Percentiles rank a stretch among this genome's conserved stretches.
Evolutionary conservation across 1,140 invertebrate species (phyloP).

Genomic region (Bombus turneri): DNA sequence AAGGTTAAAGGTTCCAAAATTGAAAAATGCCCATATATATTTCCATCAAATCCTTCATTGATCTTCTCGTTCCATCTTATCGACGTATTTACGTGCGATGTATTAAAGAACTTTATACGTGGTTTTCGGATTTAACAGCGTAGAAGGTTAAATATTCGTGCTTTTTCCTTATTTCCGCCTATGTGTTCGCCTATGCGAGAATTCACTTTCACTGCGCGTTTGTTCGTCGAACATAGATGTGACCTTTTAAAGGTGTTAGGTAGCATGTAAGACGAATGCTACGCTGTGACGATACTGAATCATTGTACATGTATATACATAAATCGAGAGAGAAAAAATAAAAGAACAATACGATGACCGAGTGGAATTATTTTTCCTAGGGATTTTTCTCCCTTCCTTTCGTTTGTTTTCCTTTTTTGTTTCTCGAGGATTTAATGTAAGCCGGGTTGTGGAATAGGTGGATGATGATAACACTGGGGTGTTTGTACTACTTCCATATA

Average conservation of each 20-base stretch:
- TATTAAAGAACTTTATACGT: too few species aligned
- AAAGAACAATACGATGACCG: slow-evolving; percentile 51
- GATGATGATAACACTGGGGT: background rate
- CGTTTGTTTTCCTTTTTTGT: background rate
- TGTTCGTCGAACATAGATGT: slow-evolving; percentile 11
- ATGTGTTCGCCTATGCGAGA: background rate
- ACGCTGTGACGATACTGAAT: slow-evolving; percentile 53
- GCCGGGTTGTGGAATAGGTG: background rate
- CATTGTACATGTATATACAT: slow-evolving; percentile 65
- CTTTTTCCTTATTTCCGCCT: background rate
- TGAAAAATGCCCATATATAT: background rate
- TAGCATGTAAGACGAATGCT: slow-evolving; percentile 57
- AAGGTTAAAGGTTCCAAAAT: background rate
- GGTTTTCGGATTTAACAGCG: background rate
- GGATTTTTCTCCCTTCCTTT: background rate
- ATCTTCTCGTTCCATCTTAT: background rate
- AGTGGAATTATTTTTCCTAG: slow-evolving; percentile 44
- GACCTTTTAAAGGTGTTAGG: slow-evolving; percentile 39
- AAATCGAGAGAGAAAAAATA: slow-evolving; percentile 62
- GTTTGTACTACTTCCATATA: background rate
- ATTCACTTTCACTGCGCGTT: background rate
- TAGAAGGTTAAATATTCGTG: background rate
- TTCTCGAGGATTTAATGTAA: background rate
- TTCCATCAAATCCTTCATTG: background rate
- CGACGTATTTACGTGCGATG: background rate